Evolutionary conservation across 2,888 invertebrate species (phyloP), one percentile per base, ranked within the genome.

Genomic region (Cremastinae sp.): DNA sequence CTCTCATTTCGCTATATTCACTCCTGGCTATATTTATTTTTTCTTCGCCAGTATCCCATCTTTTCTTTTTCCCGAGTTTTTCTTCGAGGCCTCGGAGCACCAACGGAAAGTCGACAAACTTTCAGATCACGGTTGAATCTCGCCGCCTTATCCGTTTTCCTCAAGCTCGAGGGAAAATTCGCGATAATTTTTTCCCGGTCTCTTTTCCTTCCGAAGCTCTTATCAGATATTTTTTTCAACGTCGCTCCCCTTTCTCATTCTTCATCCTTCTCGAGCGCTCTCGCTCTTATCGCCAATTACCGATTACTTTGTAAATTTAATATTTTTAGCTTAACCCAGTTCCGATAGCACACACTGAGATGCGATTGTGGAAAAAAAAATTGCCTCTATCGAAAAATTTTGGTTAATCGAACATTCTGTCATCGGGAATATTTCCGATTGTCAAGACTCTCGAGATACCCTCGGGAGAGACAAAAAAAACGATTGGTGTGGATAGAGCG

Each of bases 111-210:
- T 41, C 43, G 28, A 28, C 43, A 61, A 75, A 75, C 75, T 73
- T 68, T 72, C 39, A 53, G 71, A 71, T 75, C 71, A 41, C 41
- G 58, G 56, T 62, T 56, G 61, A 65, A 71, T 65, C 39, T 64
- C 58, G 51, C 64, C n/a, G n/a, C n/a, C n/a, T 64, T 14, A 14
- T 28, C 16, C 45, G 14, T 59, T 55, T 58, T 35, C 41, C 55
- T 58, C 56, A 37, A 47, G 9, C 12, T 18, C 16, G 39, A 9
- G 43, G 37, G 45, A 70, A 53, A 51, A 65, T 58, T 59, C 64
- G n/a, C 53, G n/a, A 58, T 68, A 18, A 28, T 41, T 69, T 64
- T 69, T 37, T 14, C 20, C 16, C n/a, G 56, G 14, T 12, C 5
- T 28, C 28, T 16, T 14, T 20, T 12, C 18, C 37, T 2, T 10